Evolutionary conservation across 2,113 vertebrate species (phyloP).

Genomic region (Gobio gobio): DNA sequence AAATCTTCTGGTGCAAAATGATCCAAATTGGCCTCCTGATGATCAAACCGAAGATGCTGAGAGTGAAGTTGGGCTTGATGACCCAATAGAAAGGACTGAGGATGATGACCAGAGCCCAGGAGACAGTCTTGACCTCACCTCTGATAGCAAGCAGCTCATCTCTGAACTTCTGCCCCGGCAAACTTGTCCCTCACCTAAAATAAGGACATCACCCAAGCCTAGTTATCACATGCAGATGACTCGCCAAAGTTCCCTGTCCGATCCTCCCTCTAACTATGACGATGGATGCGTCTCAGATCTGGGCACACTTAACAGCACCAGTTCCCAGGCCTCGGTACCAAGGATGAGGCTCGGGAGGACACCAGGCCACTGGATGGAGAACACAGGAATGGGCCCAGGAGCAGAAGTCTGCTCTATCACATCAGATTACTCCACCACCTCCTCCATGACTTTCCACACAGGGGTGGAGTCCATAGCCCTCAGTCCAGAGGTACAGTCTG

Average conservation of each 20-base stretch:
- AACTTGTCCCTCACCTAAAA: constrained; percentile 54
- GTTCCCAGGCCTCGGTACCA: constrained; percentile 83
- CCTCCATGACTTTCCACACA: constrained; percentile 81
- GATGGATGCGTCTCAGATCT: constrained; percentile 84
- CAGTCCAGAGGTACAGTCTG: constrained; percentile 87
- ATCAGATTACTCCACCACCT: constrained; percentile 88
- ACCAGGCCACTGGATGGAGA: constrained; percentile 58
- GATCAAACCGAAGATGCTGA: constrained; percentile 76
- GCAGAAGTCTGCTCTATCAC: constrained; percentile 86
- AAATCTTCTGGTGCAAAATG: constrained; percentile 76
- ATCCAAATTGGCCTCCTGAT: constrained; percentile 63
- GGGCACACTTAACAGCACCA: constrained; percentile 82
- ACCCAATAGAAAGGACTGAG: constrained; percentile 57
- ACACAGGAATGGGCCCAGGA: constrained; percentile 55
- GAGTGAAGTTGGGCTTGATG: constrained; percentile 60
- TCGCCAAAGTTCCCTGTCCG: constrained; percentile 71
- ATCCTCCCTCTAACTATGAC: constrained; percentile 78
- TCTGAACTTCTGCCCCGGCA: constrained; percentile 57
- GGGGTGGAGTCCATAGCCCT: constrained; percentile 83
- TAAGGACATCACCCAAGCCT: constrained; percentile 70
- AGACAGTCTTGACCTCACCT: constrained; percentile 46
- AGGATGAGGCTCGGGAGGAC: constrained; percentile 66
- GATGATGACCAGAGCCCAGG: constrained; percentile 61
- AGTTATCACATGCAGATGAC: constrained; percentile 70
- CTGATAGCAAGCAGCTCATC: constrained; percentile 1